Conservation (phyloP, 2,888 invertebrate species). For the Acanthosepion lycidas region DNA sequence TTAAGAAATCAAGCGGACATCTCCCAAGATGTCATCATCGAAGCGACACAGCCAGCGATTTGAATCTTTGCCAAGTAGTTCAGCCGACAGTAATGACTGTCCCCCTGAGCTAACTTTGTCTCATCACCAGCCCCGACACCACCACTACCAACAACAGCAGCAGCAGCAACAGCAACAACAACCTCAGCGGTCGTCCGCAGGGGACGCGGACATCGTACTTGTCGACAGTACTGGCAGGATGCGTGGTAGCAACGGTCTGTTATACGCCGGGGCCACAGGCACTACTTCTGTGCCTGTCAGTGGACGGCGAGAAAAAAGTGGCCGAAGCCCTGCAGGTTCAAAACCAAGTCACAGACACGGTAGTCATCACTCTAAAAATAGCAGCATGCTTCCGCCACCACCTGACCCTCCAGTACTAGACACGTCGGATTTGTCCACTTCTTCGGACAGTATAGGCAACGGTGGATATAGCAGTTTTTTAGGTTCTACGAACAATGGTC, state of each 20-base stretch:
- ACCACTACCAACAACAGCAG: neutral
- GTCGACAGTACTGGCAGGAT: conserved; percentile 25
- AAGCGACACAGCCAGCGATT: neutral
- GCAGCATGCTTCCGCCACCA: conserved; percentile 41
- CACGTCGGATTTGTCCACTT: conserved; percentile 24
- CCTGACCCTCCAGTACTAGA: conserved; percentile 39
- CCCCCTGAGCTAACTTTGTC: neutral
- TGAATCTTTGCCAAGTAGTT: conserved; percentile 15
- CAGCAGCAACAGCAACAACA: neutral
- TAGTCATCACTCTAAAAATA: neutral
- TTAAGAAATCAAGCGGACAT: neutral
- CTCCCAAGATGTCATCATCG: neutral
- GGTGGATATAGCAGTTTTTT: conserved; percentile 45
- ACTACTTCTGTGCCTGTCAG: neutral
- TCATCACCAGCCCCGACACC: neutral
- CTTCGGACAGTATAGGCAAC: conserved; percentile 43
- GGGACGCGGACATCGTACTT: conserved; percentile 23
- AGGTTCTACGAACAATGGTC: conserved; percentile 44
- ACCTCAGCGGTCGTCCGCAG: neutral
- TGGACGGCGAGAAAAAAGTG: conserved; percentile 25
- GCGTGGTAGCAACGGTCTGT: conserved; percentile 40
- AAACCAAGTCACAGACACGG: neutral
- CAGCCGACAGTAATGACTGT: neutral
- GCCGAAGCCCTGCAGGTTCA: neutral
- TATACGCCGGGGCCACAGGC: conserved; percentile 34